phyloP scores from a whole-genome alignment of 2,888 invertebrate genomes.

The Hylaea fasciaria region DNA sequence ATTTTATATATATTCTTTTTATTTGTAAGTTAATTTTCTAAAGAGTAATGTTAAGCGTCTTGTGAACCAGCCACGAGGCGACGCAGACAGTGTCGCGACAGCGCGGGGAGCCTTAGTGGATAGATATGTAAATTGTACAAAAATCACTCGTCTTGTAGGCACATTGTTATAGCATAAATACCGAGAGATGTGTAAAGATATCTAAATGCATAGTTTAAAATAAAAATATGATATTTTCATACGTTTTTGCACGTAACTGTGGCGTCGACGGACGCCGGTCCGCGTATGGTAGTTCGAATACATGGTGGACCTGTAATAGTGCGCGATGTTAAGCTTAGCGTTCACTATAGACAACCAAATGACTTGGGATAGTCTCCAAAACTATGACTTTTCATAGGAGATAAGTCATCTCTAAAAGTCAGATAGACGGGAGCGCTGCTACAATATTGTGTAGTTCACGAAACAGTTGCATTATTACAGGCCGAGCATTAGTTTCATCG shows the following conservation, averaged over 20 bases:
- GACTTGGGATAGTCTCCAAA: background rate
- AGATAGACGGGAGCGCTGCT: too few relatives aligned
- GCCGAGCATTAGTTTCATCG: slow-evolving; percentile 23
- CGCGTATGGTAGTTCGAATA: slow-evolving; percentile 63
- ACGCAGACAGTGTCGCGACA: slow-evolving; percentile 32
- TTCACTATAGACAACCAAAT: background rate
- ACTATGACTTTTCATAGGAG: too few relatives aligned
- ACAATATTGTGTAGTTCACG: background rate
- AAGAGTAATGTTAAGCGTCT: slow-evolving; percentile 47
- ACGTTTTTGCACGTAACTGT: slow-evolving; percentile 82
- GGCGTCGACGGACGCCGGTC: slow-evolving; percentile 59
- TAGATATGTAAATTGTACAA: slow-evolving; percentile 81
- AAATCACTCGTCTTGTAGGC: slow-evolving; percentile 74
- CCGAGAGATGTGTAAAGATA: slow-evolving; percentile 75
- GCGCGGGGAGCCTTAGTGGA: slow-evolving; percentile 60
- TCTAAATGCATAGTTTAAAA: slow-evolving; percentile 76
- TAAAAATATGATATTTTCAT: slow-evolving; percentile 78
- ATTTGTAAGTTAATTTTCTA: slow-evolving; percentile 71
- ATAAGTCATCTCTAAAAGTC: too few relatives aligned
- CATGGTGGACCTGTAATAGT: slow-evolving; percentile 33
- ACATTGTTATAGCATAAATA: slow-evolving; percentile 79
- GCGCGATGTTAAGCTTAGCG: background rate
- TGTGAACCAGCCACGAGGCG: slow-evolving; percentile 45
- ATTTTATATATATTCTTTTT: slow-evolving; percentile 65
- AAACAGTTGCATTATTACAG: slow-evolving; percentile 19